These are phyloP conservation scores for Dufourea novaeangliae DNA, from an alignment of 1,140 invertebrate species.

Conservation along the genomic window DNA sequence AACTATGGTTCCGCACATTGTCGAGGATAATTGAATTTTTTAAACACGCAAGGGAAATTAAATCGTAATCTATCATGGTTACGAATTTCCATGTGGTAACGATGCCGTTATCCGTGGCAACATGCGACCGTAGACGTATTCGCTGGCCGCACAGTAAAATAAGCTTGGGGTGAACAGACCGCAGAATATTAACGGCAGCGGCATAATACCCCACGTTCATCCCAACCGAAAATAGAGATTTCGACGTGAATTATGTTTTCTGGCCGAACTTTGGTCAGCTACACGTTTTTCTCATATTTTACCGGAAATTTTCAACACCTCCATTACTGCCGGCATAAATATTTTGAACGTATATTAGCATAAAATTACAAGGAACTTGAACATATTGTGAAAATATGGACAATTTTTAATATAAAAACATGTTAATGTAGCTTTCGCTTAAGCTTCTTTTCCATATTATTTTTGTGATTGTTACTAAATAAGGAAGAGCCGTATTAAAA, in stretches of 20 bases:
- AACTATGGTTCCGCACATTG: neutral
- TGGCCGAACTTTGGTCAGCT: neutral
- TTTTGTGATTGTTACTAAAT: no score
- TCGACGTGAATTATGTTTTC: neutral
- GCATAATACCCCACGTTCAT: neutral
- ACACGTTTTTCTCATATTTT: neutral
- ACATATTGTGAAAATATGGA: neutral
- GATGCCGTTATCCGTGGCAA: neutral
- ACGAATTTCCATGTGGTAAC: neutral
- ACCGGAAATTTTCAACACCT: neutral
- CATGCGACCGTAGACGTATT: neutral
- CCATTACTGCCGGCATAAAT: neutral
- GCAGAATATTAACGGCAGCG: neutral
- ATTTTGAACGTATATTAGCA: neutral
- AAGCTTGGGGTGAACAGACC: neutral
- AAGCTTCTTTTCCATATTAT: no score
- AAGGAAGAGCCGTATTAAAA: no score
- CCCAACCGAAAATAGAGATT: constrained; percentile 17
- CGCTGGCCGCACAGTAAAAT: neutral
- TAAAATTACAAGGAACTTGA: neutral
- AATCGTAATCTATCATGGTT: neutral
- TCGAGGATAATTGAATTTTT: neutral
- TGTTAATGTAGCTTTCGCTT: neutral
- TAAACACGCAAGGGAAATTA: neutral
- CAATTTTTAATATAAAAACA: neutral